Percentiles rank a stretch among this genome's conserved stretches.
Evolutionary conservation across 1,140 invertebrate species (phyloP).

Genomic region (Bombus impatiens): DNA sequence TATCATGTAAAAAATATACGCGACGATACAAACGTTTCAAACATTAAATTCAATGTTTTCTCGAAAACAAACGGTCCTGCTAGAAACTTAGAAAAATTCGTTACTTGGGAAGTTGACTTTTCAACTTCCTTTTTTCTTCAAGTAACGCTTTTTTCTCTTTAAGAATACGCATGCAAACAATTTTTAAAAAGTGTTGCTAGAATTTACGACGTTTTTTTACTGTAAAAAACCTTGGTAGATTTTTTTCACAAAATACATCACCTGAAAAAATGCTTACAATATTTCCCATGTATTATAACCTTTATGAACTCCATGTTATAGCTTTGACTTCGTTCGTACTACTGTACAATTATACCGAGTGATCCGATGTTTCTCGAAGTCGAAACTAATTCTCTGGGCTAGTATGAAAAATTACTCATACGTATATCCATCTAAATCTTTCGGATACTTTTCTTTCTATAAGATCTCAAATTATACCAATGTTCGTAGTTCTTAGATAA

Average conservation of each 20-base stretch:
- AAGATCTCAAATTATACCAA: no score
- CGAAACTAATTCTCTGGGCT: no score
- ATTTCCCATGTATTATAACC: no score
- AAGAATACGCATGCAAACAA: background rate
- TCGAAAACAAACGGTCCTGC: conserved; percentile 24
- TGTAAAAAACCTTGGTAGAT: background rate
- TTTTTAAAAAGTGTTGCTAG: background rate
- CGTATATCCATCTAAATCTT: no score
- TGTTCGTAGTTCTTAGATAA: no score
- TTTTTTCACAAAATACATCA: background rate
- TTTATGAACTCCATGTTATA: no score
- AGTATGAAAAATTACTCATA: no score
- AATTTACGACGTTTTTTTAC: conserved; percentile 1
- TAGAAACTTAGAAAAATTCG: conserved; percentile 46
- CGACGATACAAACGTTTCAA: background rate
- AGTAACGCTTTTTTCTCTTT: conserved; percentile 39
- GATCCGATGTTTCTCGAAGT: no score
- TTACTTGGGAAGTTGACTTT: conserved; percentile 53
- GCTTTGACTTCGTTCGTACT: no score
- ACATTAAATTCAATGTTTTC: conserved; percentile 21
- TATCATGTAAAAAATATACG: conserved; percentile 46
- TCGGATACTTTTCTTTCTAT: no score
- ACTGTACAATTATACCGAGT: no score
- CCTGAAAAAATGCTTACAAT: background rate
- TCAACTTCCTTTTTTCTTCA: background rate